Evolutionary conservation across 1,140 invertebrate species (phyloP), one percentile per base, ranked within the genome.

Genomic region (Zophobas morio): DNA sequence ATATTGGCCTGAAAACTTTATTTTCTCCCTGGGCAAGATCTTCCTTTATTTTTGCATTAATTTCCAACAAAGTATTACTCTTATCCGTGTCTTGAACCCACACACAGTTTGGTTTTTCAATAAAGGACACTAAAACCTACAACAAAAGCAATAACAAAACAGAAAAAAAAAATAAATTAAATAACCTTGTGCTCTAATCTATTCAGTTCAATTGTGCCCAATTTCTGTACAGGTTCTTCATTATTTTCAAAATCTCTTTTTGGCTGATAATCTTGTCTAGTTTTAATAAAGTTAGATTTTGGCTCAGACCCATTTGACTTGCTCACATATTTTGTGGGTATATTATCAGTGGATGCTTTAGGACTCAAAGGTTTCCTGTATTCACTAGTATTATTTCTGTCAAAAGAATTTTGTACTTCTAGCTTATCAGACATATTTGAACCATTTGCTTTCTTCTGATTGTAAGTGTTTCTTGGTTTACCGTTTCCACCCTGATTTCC

Each of bases 11-110:
- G 4, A 76, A 20, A 33, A 66, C 39, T 42, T 40, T 40, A 5
- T 66, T 6, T 54, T 53, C 35, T 20, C 20, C 20, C 20, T 20
- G 20, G 20, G 20, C 20, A 20, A 53, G 32, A 40, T n/a, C 4
- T 66, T 57, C 32, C 34, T 56, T 33, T 63, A 57, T 47, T 66
- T 63, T 51, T 51, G 42, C 6, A 56, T 42, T 8, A 56, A 49
- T 33, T 70, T 53, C 32, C 40, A 70, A 8, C 1, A 78, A 47
- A 8, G 49, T 60, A 2, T 66, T 34, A 0, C n/a, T 4, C 0
- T 47, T 49, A n/a, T 75, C 51, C 5, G 8, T 74, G 4, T 78
- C 35, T 20, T 75, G 57, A 8, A 37, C 77, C 77, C 77, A 78
- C n/a, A 37, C 51, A 34, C 42, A 54, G 35, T 74, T 78, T 2